Conservation (phyloP, 2,888 invertebrate genomes). For the Drosophila suboccidentalis region DNA sequence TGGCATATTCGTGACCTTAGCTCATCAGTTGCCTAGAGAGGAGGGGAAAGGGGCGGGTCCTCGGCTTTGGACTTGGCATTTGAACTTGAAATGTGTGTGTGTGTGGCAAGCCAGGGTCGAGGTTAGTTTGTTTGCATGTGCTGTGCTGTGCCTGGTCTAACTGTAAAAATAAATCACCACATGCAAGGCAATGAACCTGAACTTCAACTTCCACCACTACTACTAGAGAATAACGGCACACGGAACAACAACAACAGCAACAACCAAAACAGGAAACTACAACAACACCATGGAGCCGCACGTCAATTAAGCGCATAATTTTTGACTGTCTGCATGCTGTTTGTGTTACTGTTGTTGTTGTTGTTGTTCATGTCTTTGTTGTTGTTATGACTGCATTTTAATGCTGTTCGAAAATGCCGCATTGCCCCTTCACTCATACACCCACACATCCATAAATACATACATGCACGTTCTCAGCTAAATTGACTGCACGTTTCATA, state of each 20-base stretch:
- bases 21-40: conserved; percentile 3
- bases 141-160: conserved; percentile 34
- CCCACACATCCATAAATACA: conserved; percentile 8
- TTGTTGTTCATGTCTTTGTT: conserved; percentile 29
- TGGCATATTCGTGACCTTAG: conserved; percentile 50
- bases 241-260: conserved; percentile 1
- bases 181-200: conserved; percentile 80
- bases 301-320: conserved; percentile 67
- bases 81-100: conserved; percentile 58
- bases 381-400: conserved; percentile 53
- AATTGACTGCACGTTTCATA: conserved; percentile 29
- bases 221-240: conserved; percentile 28
- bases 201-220: conserved; percentile 57
- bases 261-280: conserved; percentile 41
- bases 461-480: conserved; percentile 4
- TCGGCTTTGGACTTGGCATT: conserved; percentile 26
- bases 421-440: conserved; percentile 47
- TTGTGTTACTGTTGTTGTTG: conserved; percentile 23
- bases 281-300: conserved; percentile 23
- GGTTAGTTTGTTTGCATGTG: conserved; percentile 40
- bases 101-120: conserved; percentile 30
- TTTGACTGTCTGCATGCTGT: conserved; percentile 55
- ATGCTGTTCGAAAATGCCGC: conserved; percentile 66
- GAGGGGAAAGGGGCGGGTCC: neutral
- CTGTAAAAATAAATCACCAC: conserved; percentile 61